Evolutionary conservation across 2,797 vertebrate species (phyloP).

Genomic region (Tamandua tetradactyla): DNA sequence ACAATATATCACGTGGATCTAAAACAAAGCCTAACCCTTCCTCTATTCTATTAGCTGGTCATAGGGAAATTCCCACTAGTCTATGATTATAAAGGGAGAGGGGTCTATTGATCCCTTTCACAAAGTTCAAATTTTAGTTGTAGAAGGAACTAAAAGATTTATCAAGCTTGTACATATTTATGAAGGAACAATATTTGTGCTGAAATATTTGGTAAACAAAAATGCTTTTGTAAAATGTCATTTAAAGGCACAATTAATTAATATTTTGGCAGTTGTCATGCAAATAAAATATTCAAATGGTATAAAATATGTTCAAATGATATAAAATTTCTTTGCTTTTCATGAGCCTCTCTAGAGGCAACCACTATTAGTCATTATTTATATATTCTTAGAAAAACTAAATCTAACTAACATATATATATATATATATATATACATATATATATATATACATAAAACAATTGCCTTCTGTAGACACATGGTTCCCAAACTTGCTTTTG

Average conservation of each 20-base stretch:
- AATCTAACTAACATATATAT: no score
- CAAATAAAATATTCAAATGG: no score
- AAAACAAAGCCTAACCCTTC: neutral
- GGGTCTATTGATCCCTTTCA: neutral
- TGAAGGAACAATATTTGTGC: neutral
- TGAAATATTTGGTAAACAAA: neutral
- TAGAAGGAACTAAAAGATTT: neutral
- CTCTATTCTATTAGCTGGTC: neutral
- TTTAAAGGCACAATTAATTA: neutral
- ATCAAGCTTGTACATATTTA: neutral
- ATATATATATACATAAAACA: no score
- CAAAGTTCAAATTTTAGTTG: slow-evolving; percentile 14
- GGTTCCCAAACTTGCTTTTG: no score
- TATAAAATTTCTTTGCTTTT: no score
- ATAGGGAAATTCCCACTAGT: neutral
- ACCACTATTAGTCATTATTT: no score
- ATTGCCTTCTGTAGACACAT: no score
- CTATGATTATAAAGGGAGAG: neutral
- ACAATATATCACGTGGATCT: neutral
- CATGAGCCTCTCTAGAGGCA: no score
- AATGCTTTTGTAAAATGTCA: neutral
- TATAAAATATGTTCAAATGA: no score
- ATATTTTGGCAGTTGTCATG: neutral
- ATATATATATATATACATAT: no score
- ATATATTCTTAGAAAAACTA: no score